A percentile compares a stretch with the other conserved stretches of the same genome.
phyloP scores from a whole-genome alignment of 2,113 vertebrate genomes.

The Clarias batrachus region DNA sequence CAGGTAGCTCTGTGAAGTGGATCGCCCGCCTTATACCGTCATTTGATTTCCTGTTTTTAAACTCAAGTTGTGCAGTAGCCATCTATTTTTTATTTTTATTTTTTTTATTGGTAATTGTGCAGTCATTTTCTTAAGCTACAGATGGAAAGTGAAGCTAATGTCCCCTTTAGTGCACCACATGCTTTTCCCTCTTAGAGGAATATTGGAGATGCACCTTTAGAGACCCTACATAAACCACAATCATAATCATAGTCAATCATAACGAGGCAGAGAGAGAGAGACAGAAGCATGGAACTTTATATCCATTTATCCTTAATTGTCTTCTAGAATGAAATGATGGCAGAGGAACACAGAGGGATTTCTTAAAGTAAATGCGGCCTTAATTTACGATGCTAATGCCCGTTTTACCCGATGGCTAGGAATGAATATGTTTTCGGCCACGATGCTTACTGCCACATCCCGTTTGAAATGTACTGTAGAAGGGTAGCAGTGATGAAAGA shows the following conservation, averaged over 20 bases:
- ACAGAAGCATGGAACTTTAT: neutral
- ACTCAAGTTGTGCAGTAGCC: slow-evolving; percentile 2
- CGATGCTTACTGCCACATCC: neutral
- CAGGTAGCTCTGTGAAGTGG: neutral
- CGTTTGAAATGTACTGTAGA: neutral
- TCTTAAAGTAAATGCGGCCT: neutral
- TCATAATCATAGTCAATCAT: too few relatives aligned
- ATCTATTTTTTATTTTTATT: neutral
- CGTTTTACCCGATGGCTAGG: neutral
- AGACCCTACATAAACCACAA: neutral
- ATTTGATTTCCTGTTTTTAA: neutral
- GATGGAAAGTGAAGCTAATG: slow-evolving; percentile 14
- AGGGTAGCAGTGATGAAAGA: neutral
- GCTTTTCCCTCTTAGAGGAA: neutral
- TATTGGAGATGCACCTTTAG: neutral
- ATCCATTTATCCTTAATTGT: neutral
- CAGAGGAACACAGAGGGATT: too few relatives aligned
- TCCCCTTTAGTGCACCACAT: neutral
- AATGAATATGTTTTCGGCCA: neutral
- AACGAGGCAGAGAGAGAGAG: too few relatives aligned
- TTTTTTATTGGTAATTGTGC: neutral
- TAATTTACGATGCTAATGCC: neutral
- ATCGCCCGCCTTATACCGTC: neutral
- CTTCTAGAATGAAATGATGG: neutral
- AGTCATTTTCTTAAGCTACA: neutral